These are phyloP conservation scores for Oreotrochilus melanogaster DNA, from an alignment of 2,113 vertebrate genomes.

Conservation along the genomic window DNA sequence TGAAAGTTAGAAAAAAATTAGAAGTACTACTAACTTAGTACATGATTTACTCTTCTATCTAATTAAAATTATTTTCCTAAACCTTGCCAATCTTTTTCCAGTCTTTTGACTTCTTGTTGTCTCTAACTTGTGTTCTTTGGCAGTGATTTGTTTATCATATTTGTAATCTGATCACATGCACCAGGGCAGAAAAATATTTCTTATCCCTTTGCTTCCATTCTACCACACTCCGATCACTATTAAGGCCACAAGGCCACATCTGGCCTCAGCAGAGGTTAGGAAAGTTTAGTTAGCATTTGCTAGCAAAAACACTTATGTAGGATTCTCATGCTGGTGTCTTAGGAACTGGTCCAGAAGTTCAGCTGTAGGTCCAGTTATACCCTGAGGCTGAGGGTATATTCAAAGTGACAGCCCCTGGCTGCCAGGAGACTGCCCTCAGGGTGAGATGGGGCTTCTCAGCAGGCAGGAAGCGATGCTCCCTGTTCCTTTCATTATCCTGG, in stretches of 20 bases:
- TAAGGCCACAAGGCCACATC: accelerated
- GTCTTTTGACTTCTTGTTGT: neutral
- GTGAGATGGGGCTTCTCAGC: neutral
- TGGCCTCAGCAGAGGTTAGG: neutral
- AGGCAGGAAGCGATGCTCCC: neutral
- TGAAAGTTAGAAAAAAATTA: neutral
- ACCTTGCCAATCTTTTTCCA: neutral
- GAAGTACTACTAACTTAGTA: neutral
- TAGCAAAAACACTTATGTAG: neutral
- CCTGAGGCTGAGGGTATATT: neutral
- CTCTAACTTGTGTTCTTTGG: slow-evolving; percentile 44
- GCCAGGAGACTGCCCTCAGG: neutral
- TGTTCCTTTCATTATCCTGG: neutral
- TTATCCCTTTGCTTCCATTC: slow-evolving; percentile 29
- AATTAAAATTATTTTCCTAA: neutral
- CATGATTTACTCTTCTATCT: neutral
- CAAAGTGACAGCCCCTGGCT: accelerated
- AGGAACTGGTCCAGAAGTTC: neutral
- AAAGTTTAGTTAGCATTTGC: neutral
- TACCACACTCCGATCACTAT: neutral
- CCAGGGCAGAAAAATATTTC: slow-evolving; percentile 48
- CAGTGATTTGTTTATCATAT: slow-evolving; percentile 19
- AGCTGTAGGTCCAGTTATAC: neutral
- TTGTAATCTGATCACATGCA: slow-evolving; percentile 39
- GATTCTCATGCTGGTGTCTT: neutral